These are phyloP conservation scores for Zygaena filipendulae DNA, from an alignment of 2,888 invertebrate genomes.

Conservation along the genomic window DNA sequence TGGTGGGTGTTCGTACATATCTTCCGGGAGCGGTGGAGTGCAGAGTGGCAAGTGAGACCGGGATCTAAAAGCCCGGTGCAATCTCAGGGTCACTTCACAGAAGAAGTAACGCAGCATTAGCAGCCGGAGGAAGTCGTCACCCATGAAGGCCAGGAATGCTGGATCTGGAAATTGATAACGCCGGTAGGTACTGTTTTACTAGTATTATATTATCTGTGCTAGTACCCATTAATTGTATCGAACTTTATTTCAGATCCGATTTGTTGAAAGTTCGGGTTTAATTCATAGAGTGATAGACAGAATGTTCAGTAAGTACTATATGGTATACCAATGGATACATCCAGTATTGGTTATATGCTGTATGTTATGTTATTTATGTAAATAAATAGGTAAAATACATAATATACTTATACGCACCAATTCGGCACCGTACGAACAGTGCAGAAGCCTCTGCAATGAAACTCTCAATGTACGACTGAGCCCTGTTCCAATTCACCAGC, in stretches of 20 bases:
- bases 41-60: conserved; percentile 88
- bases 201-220: too few relatives aligned
- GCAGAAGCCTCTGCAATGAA: conserved; percentile 91
- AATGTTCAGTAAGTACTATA: too few relatives aligned
- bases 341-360: too few relatives aligned
- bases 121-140: conserved; percentile 93
- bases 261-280: too few relatives aligned
- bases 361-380: too few relatives aligned
- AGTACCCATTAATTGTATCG: too few relatives aligned
- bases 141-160: conserved; percentile 86
- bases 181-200: background rate
- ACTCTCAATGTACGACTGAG: conserved; percentile 86
- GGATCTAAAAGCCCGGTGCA: conserved; percentile 87
- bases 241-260: too few relatives aligned
- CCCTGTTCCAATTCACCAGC: conserved; percentile 90
- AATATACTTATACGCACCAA: too few relatives aligned
- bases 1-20: conserved; percentile 85
- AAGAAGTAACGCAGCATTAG: conserved; percentile 91
- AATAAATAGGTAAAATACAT: too few relatives aligned
- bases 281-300: too few relatives aligned
- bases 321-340: too few relatives aligned
- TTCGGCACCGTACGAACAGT: conserved; percentile 80
- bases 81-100: conserved; percentile 89
- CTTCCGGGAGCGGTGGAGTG: conserved; percentile 89
- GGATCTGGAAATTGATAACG: conserved; percentile 74